Evolutionary conservation across 2,113 vertebrate species (phyloP).

Genomic region (Charina bottae): DNA sequence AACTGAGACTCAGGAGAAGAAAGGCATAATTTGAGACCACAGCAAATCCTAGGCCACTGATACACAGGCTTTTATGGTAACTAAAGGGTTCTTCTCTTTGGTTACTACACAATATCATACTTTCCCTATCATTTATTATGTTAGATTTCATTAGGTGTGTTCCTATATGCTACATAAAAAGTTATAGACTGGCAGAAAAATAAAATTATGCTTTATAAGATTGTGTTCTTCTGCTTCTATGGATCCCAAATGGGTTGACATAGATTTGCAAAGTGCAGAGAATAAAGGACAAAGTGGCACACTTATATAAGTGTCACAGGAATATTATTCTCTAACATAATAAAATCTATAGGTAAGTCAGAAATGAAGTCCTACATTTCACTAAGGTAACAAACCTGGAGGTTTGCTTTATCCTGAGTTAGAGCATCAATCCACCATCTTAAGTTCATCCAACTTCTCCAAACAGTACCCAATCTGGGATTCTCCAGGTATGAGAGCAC

Average conservation of each 20-base stretch:
- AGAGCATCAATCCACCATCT: neutral
- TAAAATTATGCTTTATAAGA: constrained; percentile 62
- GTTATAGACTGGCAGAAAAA: constrained; percentile 58
- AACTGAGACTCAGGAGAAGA: neutral
- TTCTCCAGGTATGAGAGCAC: too few relatives aligned
- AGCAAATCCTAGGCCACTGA: constrained; percentile 27
- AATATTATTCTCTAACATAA: constrained; percentile 26
- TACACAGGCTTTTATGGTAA: constrained; percentile 40
- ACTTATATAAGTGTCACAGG: constrained; percentile 23
- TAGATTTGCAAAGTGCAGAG: constrained; percentile 52
- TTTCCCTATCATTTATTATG: constrained; percentile 58
- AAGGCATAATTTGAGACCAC: constrained; percentile 28
- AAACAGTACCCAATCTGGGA: neutral
- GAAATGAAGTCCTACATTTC: neutral
- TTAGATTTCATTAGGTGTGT: constrained; percentile 62
- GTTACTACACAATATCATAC: constrained; percentile 40
- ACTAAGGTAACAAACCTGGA: neutral
- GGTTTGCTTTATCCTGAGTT: neutral
- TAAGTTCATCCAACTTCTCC: too few relatives aligned
- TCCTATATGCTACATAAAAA: constrained; percentile 55
- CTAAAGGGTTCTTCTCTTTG: constrained; percentile 58
- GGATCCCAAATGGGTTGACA: constrained; percentile 43
- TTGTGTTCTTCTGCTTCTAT: constrained; percentile 61
- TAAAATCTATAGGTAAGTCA: neutral
- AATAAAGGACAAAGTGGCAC: constrained; percentile 50